These are phyloP conservation scores for Drosophila peninsularis DNA, from an alignment of 2,888 invertebrate species.

Conservation along the genomic window DNA sequence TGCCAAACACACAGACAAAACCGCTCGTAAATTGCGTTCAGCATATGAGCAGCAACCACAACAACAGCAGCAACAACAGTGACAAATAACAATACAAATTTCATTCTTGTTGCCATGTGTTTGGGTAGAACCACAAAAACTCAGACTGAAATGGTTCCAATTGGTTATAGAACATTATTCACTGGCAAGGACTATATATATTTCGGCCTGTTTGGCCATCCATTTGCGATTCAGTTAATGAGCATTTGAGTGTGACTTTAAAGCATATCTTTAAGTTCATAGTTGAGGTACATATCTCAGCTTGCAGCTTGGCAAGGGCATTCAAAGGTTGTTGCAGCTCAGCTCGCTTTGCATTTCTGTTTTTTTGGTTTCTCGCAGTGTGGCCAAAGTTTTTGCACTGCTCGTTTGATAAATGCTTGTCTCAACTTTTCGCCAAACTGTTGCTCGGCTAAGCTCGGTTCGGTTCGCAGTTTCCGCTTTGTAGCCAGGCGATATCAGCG, in stretches of 20 bases:
- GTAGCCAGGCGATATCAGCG: conserved; percentile 55
- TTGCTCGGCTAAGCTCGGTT: conserved; percentile 49
- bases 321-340: conserved; percentile 41
- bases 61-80: conserved; percentile 7
- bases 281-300: background rate
- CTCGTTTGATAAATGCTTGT: conserved; percentile 74
- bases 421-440: conserved; percentile 71
- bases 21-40: conserved; percentile 66
- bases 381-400: conserved; percentile 53
- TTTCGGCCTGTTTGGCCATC: background rate
- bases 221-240: background rate
- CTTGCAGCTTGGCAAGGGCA: conserved; percentile 23
- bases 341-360: conserved; percentile 12
- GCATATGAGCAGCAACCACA: conserved; percentile 52
- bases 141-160: conserved; percentile 24
- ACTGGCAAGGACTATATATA: background rate
- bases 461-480: conserved; percentile 31
- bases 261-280: background rate
- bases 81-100: conserved; percentile 29
- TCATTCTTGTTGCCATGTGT: conserved; percentile 9
- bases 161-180: conserved; percentile 22
- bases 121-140: conserved; percentile 31
- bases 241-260: background rate
- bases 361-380: conserved; percentile 35
- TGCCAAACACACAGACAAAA: conserved; percentile 62